Evolutionary conservation across 2,797 vertebrate species (phyloP).

Genomic region (Sebastiscus albofasciatus): DNA sequence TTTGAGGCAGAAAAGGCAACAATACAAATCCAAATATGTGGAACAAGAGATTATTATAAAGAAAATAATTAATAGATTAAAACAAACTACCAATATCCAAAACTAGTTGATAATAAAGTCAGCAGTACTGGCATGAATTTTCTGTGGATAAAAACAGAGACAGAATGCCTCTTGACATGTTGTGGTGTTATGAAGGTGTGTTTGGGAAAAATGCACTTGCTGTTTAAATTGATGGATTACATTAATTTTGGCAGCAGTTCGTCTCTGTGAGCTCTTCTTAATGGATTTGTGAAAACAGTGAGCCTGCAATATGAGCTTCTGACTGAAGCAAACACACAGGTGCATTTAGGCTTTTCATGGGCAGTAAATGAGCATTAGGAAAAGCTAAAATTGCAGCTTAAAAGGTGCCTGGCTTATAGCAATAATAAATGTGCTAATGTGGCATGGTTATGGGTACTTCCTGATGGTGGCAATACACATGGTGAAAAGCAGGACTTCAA

Average conservation of each 20-base stretch:
- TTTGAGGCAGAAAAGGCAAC: background rate
- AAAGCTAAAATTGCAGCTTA: conserved; percentile 5
- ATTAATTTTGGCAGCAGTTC: conserved; percentile 2
- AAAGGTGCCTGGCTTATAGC: background rate
- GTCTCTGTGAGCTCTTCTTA: conserved; percentile 9
- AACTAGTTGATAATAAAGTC: background rate
- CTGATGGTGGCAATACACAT: background rate
- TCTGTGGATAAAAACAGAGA: background rate
- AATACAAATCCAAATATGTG: too few species aligned
- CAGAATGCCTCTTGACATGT: background rate
- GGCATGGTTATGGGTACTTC: background rate
- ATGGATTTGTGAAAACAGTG: conserved; percentile 19
- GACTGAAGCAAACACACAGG: conserved; percentile 19
- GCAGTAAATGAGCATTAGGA: conserved; percentile 12
- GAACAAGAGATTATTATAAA: background rate
- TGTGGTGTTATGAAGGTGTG: conserved; percentile 2
- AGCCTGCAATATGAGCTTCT: conserved; percentile 2
- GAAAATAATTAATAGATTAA: background rate
- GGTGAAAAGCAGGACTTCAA: background rate
- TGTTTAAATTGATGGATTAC: conserved; percentile 29
- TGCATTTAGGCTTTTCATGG: conserved; percentile 16
- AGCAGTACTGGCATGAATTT: background rate
- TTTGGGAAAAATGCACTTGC: background rate
- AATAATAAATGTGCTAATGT: conserved; percentile 34
- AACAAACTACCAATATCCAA: background rate